A percentile compares a stretch with the other conserved stretches of the same genome.
Evolutionary conservation across 92 coral and sea anemone genomes (phyloP).

Genomic region (Zoanthus solanderi): DNA sequence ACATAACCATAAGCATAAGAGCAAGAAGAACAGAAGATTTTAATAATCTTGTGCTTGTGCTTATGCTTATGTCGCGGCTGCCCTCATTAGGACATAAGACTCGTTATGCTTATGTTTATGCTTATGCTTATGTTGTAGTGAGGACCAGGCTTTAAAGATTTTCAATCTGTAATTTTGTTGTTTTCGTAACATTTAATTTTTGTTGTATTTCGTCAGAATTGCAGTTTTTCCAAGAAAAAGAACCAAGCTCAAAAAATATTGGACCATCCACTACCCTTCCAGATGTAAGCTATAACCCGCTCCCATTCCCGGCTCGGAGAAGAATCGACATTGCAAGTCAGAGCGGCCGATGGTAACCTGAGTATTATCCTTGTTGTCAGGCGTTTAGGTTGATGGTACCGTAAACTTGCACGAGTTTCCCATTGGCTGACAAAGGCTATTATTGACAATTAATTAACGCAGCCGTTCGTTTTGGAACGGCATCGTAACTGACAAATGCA

Average conservation of each 20-base stretch:
- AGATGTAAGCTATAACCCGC: constrained; percentile 55
- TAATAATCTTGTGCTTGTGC: no score
- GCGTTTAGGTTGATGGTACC: not conserved
- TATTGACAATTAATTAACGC: no score
- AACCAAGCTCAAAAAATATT: not conserved
- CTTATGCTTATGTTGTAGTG: no score
- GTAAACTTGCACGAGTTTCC: not conserved
- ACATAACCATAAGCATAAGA: no score
- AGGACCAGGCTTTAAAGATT: no score
- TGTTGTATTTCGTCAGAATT: constrained; percentile 41
- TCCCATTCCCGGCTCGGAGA: constrained; percentile 68
- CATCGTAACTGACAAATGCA: not conserved
- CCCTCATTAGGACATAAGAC: no score
- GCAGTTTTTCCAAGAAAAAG: constrained; percentile 47
- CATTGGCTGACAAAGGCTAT: not conserved
- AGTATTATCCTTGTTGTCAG: not conserved
- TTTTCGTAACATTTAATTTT: no score
- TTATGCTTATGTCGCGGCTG: no score
- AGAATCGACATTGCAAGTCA: constrained; percentile 77
- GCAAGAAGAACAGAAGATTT: no score
- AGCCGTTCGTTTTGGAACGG: not conserved
- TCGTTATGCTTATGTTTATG: no score
- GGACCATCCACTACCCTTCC: constrained; percentile 36
- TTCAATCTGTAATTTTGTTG: no score
- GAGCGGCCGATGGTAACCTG: constrained; percentile 86